Percentiles rank a stretch among this genome's conserved stretches.
phyloP scores from a whole-genome alignment of 2,113 vertebrate species.

The Boleophthalmus pectinirostris region DNA sequence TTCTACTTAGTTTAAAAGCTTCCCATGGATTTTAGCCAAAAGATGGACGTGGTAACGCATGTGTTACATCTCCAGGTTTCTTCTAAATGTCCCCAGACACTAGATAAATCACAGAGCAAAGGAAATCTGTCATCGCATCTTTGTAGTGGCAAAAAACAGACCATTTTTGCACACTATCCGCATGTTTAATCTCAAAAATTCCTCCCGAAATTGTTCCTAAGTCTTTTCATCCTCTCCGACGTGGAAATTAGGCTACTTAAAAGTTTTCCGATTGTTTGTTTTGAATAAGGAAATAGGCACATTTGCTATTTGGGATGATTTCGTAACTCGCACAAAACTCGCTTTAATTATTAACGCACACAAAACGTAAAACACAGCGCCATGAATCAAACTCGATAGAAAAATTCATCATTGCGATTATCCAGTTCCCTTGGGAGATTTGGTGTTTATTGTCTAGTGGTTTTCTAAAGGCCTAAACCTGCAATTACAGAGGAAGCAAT shows the following conservation, averaged over 20 bases:
- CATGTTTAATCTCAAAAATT: slow-evolving; percentile 14
- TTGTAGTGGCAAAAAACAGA: slow-evolving; percentile 57
- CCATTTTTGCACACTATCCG: slow-evolving; percentile 27
- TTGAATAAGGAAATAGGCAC: slow-evolving; percentile 8
- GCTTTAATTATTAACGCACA: background rate
- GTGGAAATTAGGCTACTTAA: background rate
- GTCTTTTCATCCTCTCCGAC: slow-evolving; percentile 6
- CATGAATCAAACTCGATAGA: background rate
- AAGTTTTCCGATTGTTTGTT: background rate
- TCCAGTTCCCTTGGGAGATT: background rate
- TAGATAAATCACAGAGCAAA: slow-evolving; percentile 49
- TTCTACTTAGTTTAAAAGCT: background rate
- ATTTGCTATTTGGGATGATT: background rate
- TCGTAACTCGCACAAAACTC: background rate
- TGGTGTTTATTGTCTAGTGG: background rate
- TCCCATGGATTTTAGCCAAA: background rate
- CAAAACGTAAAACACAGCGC: background rate
- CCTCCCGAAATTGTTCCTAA: slow-evolving; percentile 2
- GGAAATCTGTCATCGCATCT: slow-evolving; percentile 45
- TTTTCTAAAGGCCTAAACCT: background rate
- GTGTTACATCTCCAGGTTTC: slow-evolving; percentile 17
- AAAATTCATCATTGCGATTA: background rate
- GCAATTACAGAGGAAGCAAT: background rate
- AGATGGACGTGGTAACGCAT: background rate
- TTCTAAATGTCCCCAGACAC: slow-evolving; percentile 33